phyloP scores from a whole-genome alignment of 2,113 vertebrate species.

The Atlantisia rogersi region DNA sequence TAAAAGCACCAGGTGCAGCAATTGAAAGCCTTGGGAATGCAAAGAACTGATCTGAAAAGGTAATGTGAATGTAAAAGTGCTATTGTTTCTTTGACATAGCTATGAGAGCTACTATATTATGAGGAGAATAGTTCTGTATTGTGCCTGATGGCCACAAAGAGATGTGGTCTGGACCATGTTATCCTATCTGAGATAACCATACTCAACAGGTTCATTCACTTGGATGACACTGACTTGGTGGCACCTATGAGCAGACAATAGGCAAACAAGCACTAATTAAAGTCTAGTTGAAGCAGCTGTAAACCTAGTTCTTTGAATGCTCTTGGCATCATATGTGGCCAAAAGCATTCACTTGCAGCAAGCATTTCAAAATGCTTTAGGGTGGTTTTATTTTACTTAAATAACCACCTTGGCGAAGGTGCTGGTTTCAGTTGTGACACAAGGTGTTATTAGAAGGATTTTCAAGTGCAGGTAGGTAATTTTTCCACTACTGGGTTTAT shows the following conservation, averaged over 20 bases:
- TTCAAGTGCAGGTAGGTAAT: not conserved
- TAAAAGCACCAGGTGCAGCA: constrained; percentile 34
- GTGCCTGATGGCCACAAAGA: not conserved
- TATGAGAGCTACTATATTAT: not conserved
- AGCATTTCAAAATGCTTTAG: not conserved
- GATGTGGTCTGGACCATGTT: not conserved
- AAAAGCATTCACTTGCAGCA: not conserved
- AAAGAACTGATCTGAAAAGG: constrained; percentile 39
- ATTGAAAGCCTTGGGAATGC: not conserved
- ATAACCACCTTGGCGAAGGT: not conserved
- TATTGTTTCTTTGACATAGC: not conserved
- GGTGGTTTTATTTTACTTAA: not conserved
- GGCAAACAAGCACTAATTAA: no score
- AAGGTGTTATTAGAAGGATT: not conserved
- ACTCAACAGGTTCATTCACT: not conserved
- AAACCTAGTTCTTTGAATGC: not conserved
- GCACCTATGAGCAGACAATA: not conserved
- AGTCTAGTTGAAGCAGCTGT: not conserved
- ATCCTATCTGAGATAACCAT: not conserved
- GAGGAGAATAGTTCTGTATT: not conserved
- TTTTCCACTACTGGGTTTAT: not conserved
- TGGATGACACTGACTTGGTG: not conserved
- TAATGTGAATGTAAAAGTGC: not conserved
- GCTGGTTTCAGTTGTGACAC: not conserved
- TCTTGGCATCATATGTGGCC: not conserved